Percentiles rank a stretch among this genome's conserved stretches.
Conservation (phyloP, 1,140 invertebrate genomes). For the Calliopsis andreniformis region DNA sequence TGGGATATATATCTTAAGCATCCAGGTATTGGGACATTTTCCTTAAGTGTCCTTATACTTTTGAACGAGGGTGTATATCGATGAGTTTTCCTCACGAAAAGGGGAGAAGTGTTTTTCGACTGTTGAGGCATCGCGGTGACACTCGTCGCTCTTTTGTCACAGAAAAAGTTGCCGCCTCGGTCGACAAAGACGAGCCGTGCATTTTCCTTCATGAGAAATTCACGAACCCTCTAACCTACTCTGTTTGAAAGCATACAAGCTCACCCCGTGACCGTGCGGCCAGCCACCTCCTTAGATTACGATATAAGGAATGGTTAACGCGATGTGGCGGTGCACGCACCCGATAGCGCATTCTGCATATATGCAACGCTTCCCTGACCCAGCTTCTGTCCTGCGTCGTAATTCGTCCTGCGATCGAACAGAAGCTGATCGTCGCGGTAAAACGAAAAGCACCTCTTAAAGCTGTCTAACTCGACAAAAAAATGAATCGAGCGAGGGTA, state of each 20-base stretch:
- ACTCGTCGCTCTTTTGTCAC: constrained; percentile 5
- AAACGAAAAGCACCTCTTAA: too few relatives aligned
- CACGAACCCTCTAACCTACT: constrained; percentile 71
- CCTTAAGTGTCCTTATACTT: too few relatives aligned
- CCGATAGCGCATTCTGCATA: constrained; percentile 56
- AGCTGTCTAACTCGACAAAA: too few relatives aligned
- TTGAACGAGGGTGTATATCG: too few relatives aligned
- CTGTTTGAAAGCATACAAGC: constrained; percentile 72
- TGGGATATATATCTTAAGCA: too few relatives aligned
- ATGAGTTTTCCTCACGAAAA: too few relatives aligned
- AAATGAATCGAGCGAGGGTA: too few relatives aligned
- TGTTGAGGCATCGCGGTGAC: background rate
- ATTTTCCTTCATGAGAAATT: constrained; percentile 75
- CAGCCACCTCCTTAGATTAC: constrained; percentile 77
- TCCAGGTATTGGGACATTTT: too few relatives aligned
- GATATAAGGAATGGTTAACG: constrained; percentile 76
- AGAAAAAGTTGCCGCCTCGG: constrained; percentile 8
- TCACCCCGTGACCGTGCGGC: constrained; percentile 65
- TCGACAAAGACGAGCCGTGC: constrained; percentile 49
- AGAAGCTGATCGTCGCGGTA: background rate
- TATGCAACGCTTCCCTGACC: constrained; percentile 53
- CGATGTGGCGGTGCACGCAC: constrained; percentile 72
- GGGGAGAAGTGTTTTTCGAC: too few relatives aligned
- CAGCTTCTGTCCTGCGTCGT: constrained; percentile 47
- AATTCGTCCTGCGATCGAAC: background rate